phyloP scores from a whole-genome alignment of 2,113 vertebrate genomes.

The Thomomys bottae region DNA sequence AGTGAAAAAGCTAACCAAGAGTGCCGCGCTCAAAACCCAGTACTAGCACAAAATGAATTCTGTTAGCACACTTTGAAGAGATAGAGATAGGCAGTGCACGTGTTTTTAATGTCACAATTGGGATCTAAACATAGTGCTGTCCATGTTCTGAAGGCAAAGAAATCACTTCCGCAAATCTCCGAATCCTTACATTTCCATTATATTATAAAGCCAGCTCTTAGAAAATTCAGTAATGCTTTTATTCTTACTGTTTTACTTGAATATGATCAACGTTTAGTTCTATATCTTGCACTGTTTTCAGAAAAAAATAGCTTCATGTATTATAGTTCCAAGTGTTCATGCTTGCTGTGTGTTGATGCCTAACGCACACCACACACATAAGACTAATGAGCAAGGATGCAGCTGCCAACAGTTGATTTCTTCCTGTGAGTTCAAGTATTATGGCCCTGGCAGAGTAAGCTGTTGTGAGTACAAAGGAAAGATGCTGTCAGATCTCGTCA shows the following conservation, averaged over 20 bases:
- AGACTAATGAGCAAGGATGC: constrained; percentile 63
- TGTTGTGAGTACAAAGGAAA: constrained; percentile 84
- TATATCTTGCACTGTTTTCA: constrained; percentile 68
- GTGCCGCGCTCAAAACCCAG: no score
- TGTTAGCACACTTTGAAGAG: not conserved
- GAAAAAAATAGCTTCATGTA: constrained; percentile 74
- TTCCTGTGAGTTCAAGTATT: constrained; percentile 76
- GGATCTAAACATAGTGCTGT: not conserved
- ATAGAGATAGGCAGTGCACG: not conserved
- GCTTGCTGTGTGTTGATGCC: constrained; percentile 71
- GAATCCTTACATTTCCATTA: constrained; percentile 4
- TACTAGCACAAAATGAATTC: no score
- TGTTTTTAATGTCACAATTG: constrained; percentile 32
- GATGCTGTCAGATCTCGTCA: constrained; percentile 84
- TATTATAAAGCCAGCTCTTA: not conserved
- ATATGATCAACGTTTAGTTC: constrained; percentile 70
- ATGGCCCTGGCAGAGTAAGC: constrained; percentile 82
- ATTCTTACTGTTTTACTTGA: constrained; percentile 54
- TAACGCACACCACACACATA: constrained; percentile 70
- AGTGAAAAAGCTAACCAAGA: no score
- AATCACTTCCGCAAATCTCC: constrained; percentile 2
- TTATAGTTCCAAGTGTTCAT: constrained; percentile 82
- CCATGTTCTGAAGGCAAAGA: constrained; percentile 6
- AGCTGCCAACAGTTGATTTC: constrained; percentile 82
- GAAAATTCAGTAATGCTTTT: not conserved